phyloP scores from a whole-genome alignment of 2,113 vertebrate genomes.

The Uria lomvia region DNA sequence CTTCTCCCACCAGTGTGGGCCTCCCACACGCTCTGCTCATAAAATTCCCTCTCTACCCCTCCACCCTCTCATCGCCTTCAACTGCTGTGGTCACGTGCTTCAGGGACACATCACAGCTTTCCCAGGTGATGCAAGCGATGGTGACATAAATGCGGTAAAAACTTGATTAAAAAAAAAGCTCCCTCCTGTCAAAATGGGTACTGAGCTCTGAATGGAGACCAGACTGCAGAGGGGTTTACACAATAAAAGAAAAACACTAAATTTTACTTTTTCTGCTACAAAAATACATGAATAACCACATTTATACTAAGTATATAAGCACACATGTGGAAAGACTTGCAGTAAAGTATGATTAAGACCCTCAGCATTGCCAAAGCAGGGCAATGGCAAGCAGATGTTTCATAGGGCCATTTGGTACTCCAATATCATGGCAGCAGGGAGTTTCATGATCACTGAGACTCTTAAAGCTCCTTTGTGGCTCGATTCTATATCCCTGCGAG shows the following conservation, averaged over 20 bases:
- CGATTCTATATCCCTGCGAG: rapidly evolving
- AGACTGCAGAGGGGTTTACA: not conserved
- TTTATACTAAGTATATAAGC: not conserved
- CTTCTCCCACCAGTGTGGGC: not conserved
- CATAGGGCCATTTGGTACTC: not conserved
- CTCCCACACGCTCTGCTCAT: not conserved
- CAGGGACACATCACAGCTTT: not conserved
- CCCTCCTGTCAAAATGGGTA: not conserved
- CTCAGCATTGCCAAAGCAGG: not conserved
- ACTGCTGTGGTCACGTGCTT: not conserved
- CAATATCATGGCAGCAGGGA: not conserved
- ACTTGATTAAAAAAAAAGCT: not conserved
- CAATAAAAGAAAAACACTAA: not conserved
- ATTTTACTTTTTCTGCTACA: not conserved
- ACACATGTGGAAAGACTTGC: not conserved
- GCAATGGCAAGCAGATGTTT: slow-evolving; percentile 24
- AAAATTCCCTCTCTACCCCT: not conserved
- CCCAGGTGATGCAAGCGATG: not conserved
- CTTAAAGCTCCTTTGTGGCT: not conserved
- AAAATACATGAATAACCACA: not conserved
- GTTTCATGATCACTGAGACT: not conserved
- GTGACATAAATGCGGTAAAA: not conserved
- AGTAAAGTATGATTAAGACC: slow-evolving; percentile 9
- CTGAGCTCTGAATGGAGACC: not conserved
- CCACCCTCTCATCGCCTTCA: not conserved